A percentile compares a stretch with the other conserved stretches of the same genome.
Evolutionary conservation across 2,888 invertebrate species (phyloP).

Genomic region (Tethea ocularis): DNA sequence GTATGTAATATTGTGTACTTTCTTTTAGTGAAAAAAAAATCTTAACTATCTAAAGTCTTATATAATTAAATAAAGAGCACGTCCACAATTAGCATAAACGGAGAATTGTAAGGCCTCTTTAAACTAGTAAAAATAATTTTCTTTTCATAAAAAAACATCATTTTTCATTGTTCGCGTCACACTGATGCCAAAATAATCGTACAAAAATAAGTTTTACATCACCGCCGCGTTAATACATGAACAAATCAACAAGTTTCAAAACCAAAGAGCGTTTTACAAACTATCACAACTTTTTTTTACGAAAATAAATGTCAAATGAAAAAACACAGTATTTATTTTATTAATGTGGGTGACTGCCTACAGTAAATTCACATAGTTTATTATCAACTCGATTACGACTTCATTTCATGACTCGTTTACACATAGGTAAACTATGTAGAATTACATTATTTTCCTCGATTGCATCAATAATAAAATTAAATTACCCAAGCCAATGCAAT

Average conservation of each 20-base stretch:
- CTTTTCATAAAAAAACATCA: slow-evolving; percentile 27
- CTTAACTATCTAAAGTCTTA: no score
- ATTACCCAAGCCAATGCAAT: background rate
- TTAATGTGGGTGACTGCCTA: slow-evolving; percentile 9
- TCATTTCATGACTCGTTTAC: background rate
- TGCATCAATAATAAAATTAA: background rate
- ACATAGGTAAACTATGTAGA: background rate
- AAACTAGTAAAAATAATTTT: background rate
- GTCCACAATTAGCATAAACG: no score
- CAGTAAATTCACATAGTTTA: slow-evolving; percentile 7
- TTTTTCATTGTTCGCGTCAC: slow-evolving; percentile 50
- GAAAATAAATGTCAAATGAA: slow-evolving; percentile 16
- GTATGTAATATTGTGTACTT: no score
- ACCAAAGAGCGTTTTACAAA: slow-evolving; percentile 18
- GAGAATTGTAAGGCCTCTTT: slow-evolving; percentile 5
- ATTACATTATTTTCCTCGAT: no score
- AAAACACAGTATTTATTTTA: slow-evolving; percentile 20
- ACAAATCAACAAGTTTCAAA: slow-evolving; percentile 27
- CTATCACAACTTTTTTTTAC: slow-evolving; percentile 11
- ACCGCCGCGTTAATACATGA: slow-evolving; percentile 10
- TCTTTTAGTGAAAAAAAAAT: no score
- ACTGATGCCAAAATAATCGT: slow-evolving; percentile 43
- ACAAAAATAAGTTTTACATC: slow-evolving; percentile 17
- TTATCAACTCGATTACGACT: background rate
- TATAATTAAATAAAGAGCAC: no score